These are phyloP conservation scores for Pelosia muscerda DNA, from an alignment of 2,888 invertebrate genomes.

Conservation along the genomic window DNA sequence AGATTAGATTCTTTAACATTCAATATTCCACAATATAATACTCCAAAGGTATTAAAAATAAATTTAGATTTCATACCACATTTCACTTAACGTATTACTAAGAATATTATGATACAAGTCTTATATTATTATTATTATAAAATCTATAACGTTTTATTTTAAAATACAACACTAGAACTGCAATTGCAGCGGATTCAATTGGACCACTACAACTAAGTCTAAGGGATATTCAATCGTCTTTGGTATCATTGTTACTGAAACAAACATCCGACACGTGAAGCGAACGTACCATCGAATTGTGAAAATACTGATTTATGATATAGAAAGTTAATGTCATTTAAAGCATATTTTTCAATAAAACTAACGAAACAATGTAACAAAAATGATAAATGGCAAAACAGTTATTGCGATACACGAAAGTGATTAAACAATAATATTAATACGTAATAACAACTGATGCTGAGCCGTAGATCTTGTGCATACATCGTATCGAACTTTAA, in stretches of 20 bases:
- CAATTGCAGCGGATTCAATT: constrained; percentile 61
- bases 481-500: constrained; percentile 25
- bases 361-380: constrained; percentile 79
- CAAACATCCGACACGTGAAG: constrained; percentile 65
- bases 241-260: constrained; percentile 85
- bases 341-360: constrained; percentile 78
- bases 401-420: constrained; percentile 56
- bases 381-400: constrained; percentile 73
- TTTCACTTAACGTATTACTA: constrained; percentile 67
- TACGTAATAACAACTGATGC: constrained; percentile 44
- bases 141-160: constrained; percentile 76
- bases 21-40: constrained; percentile 66
- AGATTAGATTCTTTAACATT: constrained; percentile 37
- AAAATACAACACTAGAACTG: constrained; percentile 76
- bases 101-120: constrained; percentile 82
- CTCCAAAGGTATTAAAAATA: constrained; percentile 83
- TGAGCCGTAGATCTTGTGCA: constrained; percentile 36
- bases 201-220: constrained; percentile 69
- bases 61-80: constrained; percentile 72
- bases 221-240: constrained; percentile 86
- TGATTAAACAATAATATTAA: constrained; percentile 41
- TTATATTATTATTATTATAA: constrained; percentile 70
- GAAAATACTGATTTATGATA: constrained; percentile 79
- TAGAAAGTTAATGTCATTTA: constrained; percentile 77
- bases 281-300: constrained; percentile 58